Evolutionary conservation across 2,113 vertebrate genomes (phyloP).

Genomic region (Neolamprologus sp.): DNA sequence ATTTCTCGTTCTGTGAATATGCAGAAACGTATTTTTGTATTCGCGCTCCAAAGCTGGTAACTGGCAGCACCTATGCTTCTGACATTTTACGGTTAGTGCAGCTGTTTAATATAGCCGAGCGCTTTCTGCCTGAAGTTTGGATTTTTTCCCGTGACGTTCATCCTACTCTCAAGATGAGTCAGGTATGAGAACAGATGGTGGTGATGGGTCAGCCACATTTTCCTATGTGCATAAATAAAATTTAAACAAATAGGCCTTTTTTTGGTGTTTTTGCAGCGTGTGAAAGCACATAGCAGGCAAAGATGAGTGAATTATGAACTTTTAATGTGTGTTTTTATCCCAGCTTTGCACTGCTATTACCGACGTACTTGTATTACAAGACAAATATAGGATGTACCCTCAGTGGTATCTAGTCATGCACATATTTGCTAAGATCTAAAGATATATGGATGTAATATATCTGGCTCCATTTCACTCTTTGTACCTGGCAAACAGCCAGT

Average conservation of each 20-base stretch:
- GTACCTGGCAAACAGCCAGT: not conserved
- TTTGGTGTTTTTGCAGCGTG: fast-evolving
- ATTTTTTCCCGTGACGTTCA: not conserved
- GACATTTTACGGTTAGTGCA: not conserved
- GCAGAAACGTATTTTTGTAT: not conserved
- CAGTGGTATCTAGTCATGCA: not conserved
- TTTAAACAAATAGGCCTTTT: not conserved
- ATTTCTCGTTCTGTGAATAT: not conserved
- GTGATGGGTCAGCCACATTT: not conserved
- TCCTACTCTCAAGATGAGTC: not conserved
- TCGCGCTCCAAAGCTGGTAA: not conserved
- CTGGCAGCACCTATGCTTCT: not conserved
- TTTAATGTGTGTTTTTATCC: not conserved
- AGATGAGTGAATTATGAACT: not conserved
- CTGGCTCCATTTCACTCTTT: not conserved
- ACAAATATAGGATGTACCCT: not conserved
- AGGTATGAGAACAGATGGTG: not conserved
- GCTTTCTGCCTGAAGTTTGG: not conserved
- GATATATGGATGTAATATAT: not conserved
- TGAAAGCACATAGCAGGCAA: not conserved
- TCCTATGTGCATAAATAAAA: not conserved
- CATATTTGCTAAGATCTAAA: not conserved
- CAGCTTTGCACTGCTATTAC: not conserved
- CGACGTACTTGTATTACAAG: not conserved
- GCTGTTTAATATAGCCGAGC: not conserved